Base-by-base conservation (phyloP, 1,140 invertebrate species). In the Liolophura sinensis region DNA sequence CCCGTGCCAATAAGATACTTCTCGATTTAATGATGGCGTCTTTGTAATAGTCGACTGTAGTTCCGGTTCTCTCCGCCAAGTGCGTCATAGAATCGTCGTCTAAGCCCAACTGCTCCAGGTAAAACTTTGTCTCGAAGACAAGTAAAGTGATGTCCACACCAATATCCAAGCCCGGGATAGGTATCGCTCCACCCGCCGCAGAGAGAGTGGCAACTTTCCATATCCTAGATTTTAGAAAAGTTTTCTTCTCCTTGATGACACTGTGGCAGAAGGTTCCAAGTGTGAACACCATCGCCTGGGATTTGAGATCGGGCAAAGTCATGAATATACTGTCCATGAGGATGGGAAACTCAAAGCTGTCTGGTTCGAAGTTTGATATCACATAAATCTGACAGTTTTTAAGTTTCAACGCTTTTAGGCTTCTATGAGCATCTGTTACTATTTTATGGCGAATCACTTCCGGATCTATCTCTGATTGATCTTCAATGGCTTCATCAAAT, bases 81-180 rank as follows among this genome's bases (percentile, higher is more conserved):
- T 27, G 22, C 46, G 52, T 24, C 20, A 63, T 25, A 15, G 62
- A 63, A n/a, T 63, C 49, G 25, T 63, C 67, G 52, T 69, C 60
- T 12, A 69, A 56, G 4, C 68, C 68, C 58, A 65, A 69, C 52
- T 61, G 49, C 20, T 62, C 25, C 50, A 65, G 54, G n/a, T 58
- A 65, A 48, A 58, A 69, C 15, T 22, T 11, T 1, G 65, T 24
- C 40, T 65, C 68, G 1, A 25, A 1, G 4, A n/a, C 40, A 0
- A 69, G 59, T 24, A 59, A 15, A 18, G 40, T 48, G 54, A 65
- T 14, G 51, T 65, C 60, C 11, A 52, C 20, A 3, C 24, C 11
- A 46, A 65, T 20, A 52, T 60, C 51, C 1, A 69, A 0, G 0
- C 62, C 68, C 9, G 60, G 59, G 11, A 69, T 15, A 27, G 68